These are phyloP conservation scores for Acrossocheilus fasciatus DNA, from an alignment of 2,797 vertebrate species.

Conservation along the genomic window DNA sequence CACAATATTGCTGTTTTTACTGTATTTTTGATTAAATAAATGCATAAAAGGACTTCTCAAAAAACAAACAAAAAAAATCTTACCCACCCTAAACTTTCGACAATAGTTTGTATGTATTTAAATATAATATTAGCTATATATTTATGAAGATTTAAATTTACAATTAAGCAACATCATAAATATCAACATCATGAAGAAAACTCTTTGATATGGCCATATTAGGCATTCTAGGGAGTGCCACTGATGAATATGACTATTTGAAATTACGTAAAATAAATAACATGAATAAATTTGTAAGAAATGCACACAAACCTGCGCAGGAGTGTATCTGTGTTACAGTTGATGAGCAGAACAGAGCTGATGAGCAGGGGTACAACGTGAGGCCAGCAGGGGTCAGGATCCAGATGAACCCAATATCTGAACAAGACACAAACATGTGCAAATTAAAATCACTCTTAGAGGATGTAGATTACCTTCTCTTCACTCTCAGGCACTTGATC, in stretches of 20 bases:
- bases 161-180: background rate
- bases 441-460: background rate
- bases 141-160: background rate
- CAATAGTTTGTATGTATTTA: background rate
- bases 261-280: background rate
- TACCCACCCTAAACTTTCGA: background rate
- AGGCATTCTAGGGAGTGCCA: background rate
- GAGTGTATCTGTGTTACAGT: conserved; percentile 81
- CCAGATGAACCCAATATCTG: conserved; percentile 86
- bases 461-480: background rate
- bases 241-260: background rate
- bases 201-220: background rate
- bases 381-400: conserved; percentile 90
- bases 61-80: background rate
- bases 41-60: background rate
- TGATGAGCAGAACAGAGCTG: conserved; percentile 86
- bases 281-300: background rate
- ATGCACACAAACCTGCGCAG: conserved; percentile 83
- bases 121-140: background rate
- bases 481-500: background rate
- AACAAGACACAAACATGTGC: conserved; percentile 26
- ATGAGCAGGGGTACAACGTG: conserved; percentile 81
- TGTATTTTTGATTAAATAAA: background rate
- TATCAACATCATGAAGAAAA: background rate
- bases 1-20: background rate